A percentile compares a stretch with the other conserved stretches of the same genome.
Evolutionary conservation across 2,797 vertebrate species (phyloP).

Genomic region (Chloroceryle amazona): DNA sequence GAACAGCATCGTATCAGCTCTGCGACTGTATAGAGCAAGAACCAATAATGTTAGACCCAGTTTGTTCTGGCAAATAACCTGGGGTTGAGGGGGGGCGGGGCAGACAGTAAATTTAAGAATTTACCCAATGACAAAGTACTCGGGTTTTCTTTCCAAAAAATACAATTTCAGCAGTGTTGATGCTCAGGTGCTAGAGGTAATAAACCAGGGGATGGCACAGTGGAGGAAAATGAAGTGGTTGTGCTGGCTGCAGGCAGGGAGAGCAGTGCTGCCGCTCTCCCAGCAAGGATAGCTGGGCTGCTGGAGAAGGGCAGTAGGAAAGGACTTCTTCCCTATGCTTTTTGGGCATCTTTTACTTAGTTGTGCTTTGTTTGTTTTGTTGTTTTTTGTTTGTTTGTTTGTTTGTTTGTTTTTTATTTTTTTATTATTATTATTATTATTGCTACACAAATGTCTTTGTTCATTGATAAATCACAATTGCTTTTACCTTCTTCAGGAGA

Average conservation of each 20-base stretch:
- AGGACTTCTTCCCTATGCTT: not conserved
- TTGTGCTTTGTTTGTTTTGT: not conserved
- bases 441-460: not conserved
- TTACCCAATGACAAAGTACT: constrained; percentile 29
- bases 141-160: not conserved
- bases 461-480: not conserved
- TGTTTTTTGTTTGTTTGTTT: not conserved
- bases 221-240: not conserved
- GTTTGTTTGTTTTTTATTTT: not conserved
- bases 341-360: not conserved
- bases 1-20: constrained; percentile 26
- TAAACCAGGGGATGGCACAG: not conserved
- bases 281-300: not conserved
- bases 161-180: not conserved
- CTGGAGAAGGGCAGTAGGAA: not conserved
- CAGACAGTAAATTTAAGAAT: not conserved
- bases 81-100: not conserved
- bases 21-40: constrained; percentile 2
- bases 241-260: not conserved
- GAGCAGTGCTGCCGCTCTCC: not conserved
- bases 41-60: constrained; percentile 15
- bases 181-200: not conserved
- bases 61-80: constrained; percentile 39
- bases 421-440: not conserved
- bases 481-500: not conserved